These are phyloP conservation scores for Drosophila eugracilis DNA, from an alignment of 1,140 invertebrate genomes.

Conservation along the genomic window DNA sequence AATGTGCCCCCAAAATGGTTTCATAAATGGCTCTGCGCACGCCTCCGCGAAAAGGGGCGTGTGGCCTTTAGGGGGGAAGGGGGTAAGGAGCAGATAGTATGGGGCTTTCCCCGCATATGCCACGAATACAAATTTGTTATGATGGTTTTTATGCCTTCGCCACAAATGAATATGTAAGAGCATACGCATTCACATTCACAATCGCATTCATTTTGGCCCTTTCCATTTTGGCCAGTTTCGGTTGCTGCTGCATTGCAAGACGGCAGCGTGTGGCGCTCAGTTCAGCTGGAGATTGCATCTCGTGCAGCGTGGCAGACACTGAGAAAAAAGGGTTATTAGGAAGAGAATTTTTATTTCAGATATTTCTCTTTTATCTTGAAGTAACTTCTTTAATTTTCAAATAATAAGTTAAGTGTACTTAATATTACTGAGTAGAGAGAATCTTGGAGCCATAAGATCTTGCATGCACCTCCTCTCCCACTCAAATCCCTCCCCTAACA, in stretches of 20 bases:
- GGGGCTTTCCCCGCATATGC: conserved; percentile 68
- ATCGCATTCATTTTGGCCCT: conserved; percentile 29
- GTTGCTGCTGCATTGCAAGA: conserved; percentile 33
- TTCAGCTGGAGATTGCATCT: conserved; percentile 34
- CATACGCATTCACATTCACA: conserved; percentile 33
- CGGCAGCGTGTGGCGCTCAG: conserved; percentile 67
- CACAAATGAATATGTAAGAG: conserved; percentile 75
- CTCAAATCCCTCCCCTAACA: conserved; percentile 13
- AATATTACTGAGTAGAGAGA: conserved; percentile 14
- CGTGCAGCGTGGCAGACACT: neutral
- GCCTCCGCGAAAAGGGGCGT: conserved; percentile 17
- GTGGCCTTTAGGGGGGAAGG: neutral
- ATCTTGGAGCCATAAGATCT: conserved; percentile 42
- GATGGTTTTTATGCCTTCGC: conserved; percentile 43
- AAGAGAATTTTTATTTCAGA: no score
- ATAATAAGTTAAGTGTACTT: conserved; percentile 6
- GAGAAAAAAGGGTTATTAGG: neutral
- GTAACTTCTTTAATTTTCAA: neutral
- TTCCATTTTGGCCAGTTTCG: conserved; percentile 46
- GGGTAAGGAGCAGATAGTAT: neutral
- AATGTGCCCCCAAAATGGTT: conserved; percentile 79
- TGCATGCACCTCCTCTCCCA: conserved; percentile 22
- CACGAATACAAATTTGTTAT: conserved; percentile 66
- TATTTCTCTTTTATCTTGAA: no score
- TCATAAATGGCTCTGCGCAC: conserved; percentile 73